phyloP scores from a whole-genome alignment of 2,888 invertebrate genomes.

The Petrophora chlorosata region DNA sequence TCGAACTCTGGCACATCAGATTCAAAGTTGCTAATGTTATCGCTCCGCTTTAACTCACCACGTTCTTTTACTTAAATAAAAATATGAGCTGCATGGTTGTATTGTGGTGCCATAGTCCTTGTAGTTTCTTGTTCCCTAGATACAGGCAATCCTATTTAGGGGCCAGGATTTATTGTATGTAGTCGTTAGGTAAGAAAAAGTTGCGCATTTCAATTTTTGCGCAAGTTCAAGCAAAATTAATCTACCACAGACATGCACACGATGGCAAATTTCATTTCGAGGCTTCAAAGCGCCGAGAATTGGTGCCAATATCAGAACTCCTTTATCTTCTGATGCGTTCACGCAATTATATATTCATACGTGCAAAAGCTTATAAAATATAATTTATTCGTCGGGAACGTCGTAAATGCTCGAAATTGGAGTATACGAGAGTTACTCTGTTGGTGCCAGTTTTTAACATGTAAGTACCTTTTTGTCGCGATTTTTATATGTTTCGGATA shows the following conservation, averaged over 20 bases:
- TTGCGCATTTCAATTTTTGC: neutral
- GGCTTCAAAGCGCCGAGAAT: slow-evolving; percentile 9
- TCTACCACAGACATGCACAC: slow-evolving; percentile 13
- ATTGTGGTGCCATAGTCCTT: too few relatives aligned
- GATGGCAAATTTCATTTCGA: slow-evolving; percentile 15
- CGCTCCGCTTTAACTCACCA: too few relatives aligned
- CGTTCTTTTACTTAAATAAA: too few relatives aligned
- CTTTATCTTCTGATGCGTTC: slow-evolving; percentile 22
- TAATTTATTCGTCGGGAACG: slow-evolving; percentile 29
- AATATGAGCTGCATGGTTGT: too few relatives aligned
- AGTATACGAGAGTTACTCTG: slow-evolving; percentile 22
- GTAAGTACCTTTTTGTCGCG: neutral
- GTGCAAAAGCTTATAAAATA: slow-evolving; percentile 33
- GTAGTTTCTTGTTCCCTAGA: too few relatives aligned
- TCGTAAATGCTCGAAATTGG: slow-evolving; percentile 36
- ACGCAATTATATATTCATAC: slow-evolving; percentile 28
- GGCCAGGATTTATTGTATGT: too few relatives aligned
- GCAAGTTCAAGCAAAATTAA: slow-evolving; percentile 7
- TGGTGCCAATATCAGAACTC: slow-evolving; percentile 21
- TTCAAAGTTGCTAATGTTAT: too few relatives aligned
- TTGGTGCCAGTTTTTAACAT: slow-evolving; percentile 7
- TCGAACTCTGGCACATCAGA: too few relatives aligned
- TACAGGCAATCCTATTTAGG: too few relatives aligned
- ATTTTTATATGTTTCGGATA: too few relatives aligned
- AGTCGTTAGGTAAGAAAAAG: too few relatives aligned